Percentiles rank a stretch among this genome's conserved stretches.
Conservation (phyloP, 2,113 vertebrate species). For the Catagonus wagneri region DNA sequence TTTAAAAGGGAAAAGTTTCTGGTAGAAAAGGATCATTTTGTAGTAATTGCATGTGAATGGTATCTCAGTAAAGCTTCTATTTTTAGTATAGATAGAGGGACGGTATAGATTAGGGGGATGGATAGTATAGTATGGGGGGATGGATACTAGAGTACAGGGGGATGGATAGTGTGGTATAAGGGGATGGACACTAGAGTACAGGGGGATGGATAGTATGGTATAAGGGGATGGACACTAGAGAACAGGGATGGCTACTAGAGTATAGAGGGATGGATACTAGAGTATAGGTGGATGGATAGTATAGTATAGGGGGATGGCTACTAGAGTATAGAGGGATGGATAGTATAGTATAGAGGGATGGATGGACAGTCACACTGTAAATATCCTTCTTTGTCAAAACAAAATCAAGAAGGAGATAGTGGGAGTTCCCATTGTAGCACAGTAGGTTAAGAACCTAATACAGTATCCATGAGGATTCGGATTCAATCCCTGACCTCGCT, state of each 20-base stretch:
- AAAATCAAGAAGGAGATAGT: neutral
- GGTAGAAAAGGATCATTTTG: neutral
- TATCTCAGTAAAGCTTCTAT: neutral
- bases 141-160: too few relatives aligned
- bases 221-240: neutral
- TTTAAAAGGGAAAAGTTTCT: neutral
- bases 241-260: too few relatives aligned
- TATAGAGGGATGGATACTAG: neutral
- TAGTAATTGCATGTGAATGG: neutral
- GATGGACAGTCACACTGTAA: neutral
- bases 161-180: neutral
- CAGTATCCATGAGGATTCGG: too few relatives aligned
- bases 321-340: too few relatives aligned
- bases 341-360: neutral
- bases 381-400: slow-evolving; percentile 9
- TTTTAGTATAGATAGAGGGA: neutral
- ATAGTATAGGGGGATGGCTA: too few relatives aligned
- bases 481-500: too few relatives aligned
- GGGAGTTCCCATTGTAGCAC: too few relatives aligned
- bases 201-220: neutral
- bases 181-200: too few relatives aligned
- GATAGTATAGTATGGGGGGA: neutral
- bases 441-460: too few relatives aligned
- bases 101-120: too few relatives aligned
- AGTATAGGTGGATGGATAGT: neutral